Evolutionary conservation across 2,797 vertebrate genomes (phyloP).

Genomic region (Rhinatrema bivittatum): DNA sequence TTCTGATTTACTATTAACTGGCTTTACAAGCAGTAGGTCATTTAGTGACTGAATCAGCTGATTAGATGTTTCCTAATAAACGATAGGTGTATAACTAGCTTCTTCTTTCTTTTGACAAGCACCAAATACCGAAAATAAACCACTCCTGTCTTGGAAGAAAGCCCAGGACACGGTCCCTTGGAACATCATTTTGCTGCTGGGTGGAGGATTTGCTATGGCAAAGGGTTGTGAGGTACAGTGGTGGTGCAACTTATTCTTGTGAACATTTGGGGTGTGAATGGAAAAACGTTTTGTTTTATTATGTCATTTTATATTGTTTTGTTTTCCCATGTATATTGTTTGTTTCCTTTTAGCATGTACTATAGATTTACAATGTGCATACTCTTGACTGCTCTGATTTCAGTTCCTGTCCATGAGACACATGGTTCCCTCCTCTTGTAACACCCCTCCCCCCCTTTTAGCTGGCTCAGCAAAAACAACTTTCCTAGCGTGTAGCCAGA

Average conservation of each 20-base stretch:
- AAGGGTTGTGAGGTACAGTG: conserved; percentile 85
- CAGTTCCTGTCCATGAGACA: too few relatives aligned
- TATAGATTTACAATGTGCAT: too few relatives aligned
- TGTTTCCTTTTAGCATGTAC: too few relatives aligned
- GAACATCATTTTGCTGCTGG: conserved; percentile 90
- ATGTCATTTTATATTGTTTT: too few relatives aligned
- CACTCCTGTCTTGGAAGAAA: conserved; percentile 86
- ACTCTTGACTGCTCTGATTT: too few relatives aligned
- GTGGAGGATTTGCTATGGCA: conserved; percentile 94
- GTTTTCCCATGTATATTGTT: too few relatives aligned
- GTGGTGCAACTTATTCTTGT: not conserved
- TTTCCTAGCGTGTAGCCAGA: too few relatives aligned
- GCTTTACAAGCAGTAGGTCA: not conserved
- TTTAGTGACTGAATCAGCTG: not conserved
- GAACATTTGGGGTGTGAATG: not conserved
- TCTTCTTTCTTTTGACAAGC: conserved; percentile 58
- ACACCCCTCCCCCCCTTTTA: too few relatives aligned
- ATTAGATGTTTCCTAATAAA: not conserved
- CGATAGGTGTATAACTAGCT: too few relatives aligned
- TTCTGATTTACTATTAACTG: not conserved
- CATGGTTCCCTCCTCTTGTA: too few relatives aligned
- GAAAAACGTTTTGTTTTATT: too few relatives aligned
- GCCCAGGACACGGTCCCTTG: conserved; percentile 86
- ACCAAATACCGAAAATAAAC: conserved; percentile 69
- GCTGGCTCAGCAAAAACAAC: too few relatives aligned